These are phyloP conservation scores for Dipus sagitta DNA, from an alignment of 2,797 vertebrate species.

Conservation along the genomic window DNA sequence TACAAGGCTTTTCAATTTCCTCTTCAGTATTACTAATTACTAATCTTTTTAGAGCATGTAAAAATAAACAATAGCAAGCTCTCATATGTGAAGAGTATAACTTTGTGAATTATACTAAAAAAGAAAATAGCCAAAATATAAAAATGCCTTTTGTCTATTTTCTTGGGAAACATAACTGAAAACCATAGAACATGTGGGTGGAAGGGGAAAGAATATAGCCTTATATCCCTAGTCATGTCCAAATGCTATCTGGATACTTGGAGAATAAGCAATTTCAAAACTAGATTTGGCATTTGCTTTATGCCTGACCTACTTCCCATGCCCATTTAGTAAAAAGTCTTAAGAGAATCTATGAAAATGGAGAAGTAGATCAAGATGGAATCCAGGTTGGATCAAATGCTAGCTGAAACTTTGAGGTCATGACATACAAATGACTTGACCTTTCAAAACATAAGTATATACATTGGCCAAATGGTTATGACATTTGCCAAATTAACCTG, in stretches of 20 bases:
- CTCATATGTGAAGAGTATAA: neutral
- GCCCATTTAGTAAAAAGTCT: neutral
- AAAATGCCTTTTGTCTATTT: neutral
- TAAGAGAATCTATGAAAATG: neutral
- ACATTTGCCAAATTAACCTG: constrained; percentile 1
- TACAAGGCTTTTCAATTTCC: neutral
- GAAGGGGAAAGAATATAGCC: neutral
- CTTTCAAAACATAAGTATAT: neutral
- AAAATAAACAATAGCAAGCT: neutral
- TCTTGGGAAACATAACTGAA: neutral
- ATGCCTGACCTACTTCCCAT: neutral
- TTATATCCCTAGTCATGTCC: neutral
- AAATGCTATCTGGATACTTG: neutral
- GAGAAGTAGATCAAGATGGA: neutral
- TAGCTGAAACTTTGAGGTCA: neutral
- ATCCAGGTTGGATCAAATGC: neutral
- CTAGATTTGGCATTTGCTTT: neutral
- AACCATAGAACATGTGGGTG: neutral
- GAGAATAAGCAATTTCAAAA: neutral
- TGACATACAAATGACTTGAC: neutral
- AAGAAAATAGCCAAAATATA: neutral
- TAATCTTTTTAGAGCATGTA: neutral
- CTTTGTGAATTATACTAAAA: constrained; percentile 43
- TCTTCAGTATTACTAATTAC: neutral
- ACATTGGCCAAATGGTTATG: neutral